Conservation (phyloP, 2,888 invertebrate genomes). For the Drosophila maculinotata region DNA sequence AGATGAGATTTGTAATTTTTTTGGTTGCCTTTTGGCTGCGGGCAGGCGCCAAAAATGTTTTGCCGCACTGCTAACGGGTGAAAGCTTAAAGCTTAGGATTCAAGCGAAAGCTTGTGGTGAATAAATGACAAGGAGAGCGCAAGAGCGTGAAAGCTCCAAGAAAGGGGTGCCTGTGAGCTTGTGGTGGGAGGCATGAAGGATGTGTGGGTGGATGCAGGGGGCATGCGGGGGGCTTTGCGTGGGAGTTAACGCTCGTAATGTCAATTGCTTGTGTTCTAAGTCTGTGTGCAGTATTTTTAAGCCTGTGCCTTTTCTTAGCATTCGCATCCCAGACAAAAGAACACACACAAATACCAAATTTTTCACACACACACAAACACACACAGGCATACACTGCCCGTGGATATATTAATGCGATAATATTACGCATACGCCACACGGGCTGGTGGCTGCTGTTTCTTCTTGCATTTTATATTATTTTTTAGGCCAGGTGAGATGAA, state of each 20-base stretch:
- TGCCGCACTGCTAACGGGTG: constrained; percentile 30
- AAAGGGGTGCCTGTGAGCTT: constrained; percentile 11
- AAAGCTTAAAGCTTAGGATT: constrained; percentile 50
- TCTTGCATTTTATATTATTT: constrained; percentile 12
- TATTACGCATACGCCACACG: constrained; percentile 51
- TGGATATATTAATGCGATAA: constrained; percentile 51
- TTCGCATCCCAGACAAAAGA: constrained; percentile 50
- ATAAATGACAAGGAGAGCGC: constrained; percentile 13
- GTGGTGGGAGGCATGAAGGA: neutral
- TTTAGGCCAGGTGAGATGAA: constrained; percentile 16
- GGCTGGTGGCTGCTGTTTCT: constrained; percentile 12
- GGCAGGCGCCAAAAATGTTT: constrained; percentile 69
- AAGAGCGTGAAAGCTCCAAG: constrained; percentile 26
- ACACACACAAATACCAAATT: too few relatives aligned
- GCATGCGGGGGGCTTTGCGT: constrained; percentile 25
- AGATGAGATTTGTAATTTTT: constrained; percentile 60
- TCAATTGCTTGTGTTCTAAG: constrained; percentile 70
- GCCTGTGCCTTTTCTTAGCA: constrained; percentile 68
- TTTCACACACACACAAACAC: constrained; percentile 8
- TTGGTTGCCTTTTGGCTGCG: constrained; percentile 29
- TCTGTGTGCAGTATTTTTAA: constrained; percentile 62
- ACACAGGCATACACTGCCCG: neutral
- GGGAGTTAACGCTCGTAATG: constrained; percentile 72
- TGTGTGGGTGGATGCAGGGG: neutral
- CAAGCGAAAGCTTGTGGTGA: constrained; percentile 69